Base-by-base conservation (phyloP, 2,113 vertebrate genomes). In the Sapayoa aenigma region DNA sequence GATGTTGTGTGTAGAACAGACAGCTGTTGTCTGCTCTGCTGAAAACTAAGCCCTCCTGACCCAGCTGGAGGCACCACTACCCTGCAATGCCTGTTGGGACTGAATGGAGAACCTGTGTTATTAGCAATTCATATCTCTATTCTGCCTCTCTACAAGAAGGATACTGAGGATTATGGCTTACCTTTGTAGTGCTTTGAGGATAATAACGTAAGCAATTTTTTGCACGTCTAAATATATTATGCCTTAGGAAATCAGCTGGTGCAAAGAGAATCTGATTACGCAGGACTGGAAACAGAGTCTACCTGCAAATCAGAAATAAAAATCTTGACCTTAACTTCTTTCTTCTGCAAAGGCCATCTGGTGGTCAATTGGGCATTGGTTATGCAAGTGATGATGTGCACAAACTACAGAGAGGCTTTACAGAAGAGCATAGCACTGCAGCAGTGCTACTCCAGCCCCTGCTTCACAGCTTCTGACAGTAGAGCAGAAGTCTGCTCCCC, bases 251-350 rank as follows among this genome's bases (percentile, higher is more conserved):
- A 82, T 90, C 58, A 77, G 35, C 55, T 74, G 42, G 39, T 41
- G 42, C 42, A 37, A 42, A 74, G 46, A n/a, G 14, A 89, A 79
- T 85, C 33, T 89, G 71, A 85, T 92, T 87, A 76, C 23, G 23
- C 63, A 21, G 49, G 62, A 39, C 77, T 67, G 82, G 42, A 85
- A 91, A 79, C 30, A 39, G 20, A 17, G 30, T 22, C 55, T 71
- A 69, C 59, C n/a, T 7, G 12, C 33, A 76, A 53, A 89, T 50
- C 0, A 0, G 66, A 91, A 84, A 87, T 72, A 66, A 93, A 89
- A 75, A 84, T 58, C 86, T 92, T 89, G 83, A 94, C 80, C 72
- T 92, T 84, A 74, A 67, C 59, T 92, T 67, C 58, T 76, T 53
- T n/a, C 46, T 85, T 72, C 62, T 76, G 58, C 16, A 13, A 68